Evolutionary conservation across 2,113 vertebrate species (phyloP), one percentile per base, ranked within the genome.

Genomic region (Pogonocichla stellata): DNA sequence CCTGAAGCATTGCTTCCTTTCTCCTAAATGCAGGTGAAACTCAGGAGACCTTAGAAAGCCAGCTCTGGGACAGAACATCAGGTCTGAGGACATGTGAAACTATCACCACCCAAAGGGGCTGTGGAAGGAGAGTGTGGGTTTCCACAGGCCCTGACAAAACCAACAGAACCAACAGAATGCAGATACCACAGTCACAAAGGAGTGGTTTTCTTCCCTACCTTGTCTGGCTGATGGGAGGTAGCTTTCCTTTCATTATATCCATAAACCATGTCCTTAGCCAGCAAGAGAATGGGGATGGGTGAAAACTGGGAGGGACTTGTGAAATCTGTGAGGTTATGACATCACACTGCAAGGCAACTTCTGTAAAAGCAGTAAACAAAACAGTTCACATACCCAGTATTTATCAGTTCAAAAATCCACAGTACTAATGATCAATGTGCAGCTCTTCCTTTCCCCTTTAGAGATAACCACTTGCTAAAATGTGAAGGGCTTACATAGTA

Each of bases 401-500:
- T 73, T 48, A 66, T 56, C 28, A 6, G 2, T 6, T 12, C 1
- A 1, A 45, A 89, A 58, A 45, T 4, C n/a, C 42, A 14, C 9
- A 29, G 25, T 12, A 13, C 22, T 12, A 12, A 17, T 1, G 10
- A 28, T 17, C 45, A 43, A 9, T 5, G 53, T 10, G 23, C 8
- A 65, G 9, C 19, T 34, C 36, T 26, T 40, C 6, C 36, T 34
- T 61, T 61, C 22, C 19, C 5, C 19, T 62, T 18, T 54, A 12
- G 58, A 57, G 16, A 31, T 2, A 67, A 1, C 4, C 19, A 11
- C n/a, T 51, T 9, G 13, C 11, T 20, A 22, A 83, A 79, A 78
- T 0, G 0, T 16, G 34, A 50, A 72, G 3, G 9, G 16, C 15
- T 75, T 42, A 0, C 0, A 0, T 1, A 16, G 31, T 7, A 9